Base-by-base conservation (phyloP, 2,888 invertebrate species). In the Aromia moschata region DNA sequence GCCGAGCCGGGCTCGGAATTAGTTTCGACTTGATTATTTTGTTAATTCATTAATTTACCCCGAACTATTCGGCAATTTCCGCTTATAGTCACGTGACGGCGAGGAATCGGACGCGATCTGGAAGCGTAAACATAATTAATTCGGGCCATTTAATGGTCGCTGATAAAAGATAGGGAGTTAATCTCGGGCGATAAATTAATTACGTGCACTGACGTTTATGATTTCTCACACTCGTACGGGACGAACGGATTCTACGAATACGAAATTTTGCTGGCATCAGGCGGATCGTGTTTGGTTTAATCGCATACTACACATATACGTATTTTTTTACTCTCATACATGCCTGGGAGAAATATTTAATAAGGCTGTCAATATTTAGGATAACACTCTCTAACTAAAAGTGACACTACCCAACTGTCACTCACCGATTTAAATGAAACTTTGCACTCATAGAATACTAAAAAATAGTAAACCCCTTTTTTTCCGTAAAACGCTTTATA, bases 41-140 rank as follows among this genome's bases (percentile, higher is more conserved):
- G 73, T 75, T 75, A 73, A 76, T 75, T 75, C 75, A 74, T 76
- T 75, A 76, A 76, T 76, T 75, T 74, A 68, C 72, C 71, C 72
- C 65, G 65, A 69, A 71, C 71, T 69, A 71, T 75, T 75, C 70
- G 71, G 71, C 73, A 70, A 74, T 74, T 75, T 75, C 75, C 74
- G 72, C 64, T 68, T 59, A 37, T 25, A 38, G 59, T 60, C 64
- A 60, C 60, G 60, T 59, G 60, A 51, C 45, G 16, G 41, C 51
- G 37, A 51, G 44, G 40, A 51, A 53, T 61, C 53, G 37, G n/a
- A 47, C 31, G 43, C 44, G 40, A 41, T 56, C 51, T 54, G 33
- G 12, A 31, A 54, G 25, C 15, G 41, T 63, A 63, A 63, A 60
- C 59, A 62, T 62, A 40, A 54, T 59, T 62, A 62, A 53, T 43